Base-by-base conservation (phyloP, 2,797 vertebrate genomes). In the Anas flavirostris region DNA sequence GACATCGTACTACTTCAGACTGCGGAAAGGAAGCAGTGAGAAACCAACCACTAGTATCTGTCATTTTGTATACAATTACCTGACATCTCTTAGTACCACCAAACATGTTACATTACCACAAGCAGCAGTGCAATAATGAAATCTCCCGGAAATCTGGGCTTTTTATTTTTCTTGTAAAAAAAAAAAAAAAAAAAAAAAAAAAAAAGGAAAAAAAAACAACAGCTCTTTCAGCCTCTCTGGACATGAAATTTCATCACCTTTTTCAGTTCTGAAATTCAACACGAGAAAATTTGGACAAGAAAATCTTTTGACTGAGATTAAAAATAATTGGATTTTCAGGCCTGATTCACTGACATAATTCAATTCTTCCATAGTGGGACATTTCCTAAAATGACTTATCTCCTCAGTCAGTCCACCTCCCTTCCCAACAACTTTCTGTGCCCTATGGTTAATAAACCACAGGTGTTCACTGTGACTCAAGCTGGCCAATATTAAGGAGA, bases 341-440 rank as follows among this genome's bases (percentile, higher is more conserved):
- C 11, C 8, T 15, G 23, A 59, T 68, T 66, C 15, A 55, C 41
- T 29, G 21, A 5, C 31, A 46, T 28, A 18, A 55, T 33, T 72
- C 4, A 6, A 29, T 46, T 78, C 82, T 73, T 78, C 9, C 43
- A 25, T n/a, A 77, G 3, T 4, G 4, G 4, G 22, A 50, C 41
- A 13, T 22, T 46, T 58, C 21, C 19, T 55, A 81, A 75, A 89
- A 52, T 21, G 84, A 76, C 23, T 70, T 25, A 2, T 35, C 48
- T 88, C 11, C 35, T 82, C 0, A 0, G 14, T 82, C 0, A 0
- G 14, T 26, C 37, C 52, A 19, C 12, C 50, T 55, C 19, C n/a
- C 39, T 50, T 63, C 52, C 15, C 23, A 66, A 52, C 3, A 70
- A n/a, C 6, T 26, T 44, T 16, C 5, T 2, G 1, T 33, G 29